Percentiles rank a stretch among this genome's conserved stretches.
phyloP scores from a whole-genome alignment of 53 echinoderm and acorn worm species.

The Antedon mediterranea region DNA sequence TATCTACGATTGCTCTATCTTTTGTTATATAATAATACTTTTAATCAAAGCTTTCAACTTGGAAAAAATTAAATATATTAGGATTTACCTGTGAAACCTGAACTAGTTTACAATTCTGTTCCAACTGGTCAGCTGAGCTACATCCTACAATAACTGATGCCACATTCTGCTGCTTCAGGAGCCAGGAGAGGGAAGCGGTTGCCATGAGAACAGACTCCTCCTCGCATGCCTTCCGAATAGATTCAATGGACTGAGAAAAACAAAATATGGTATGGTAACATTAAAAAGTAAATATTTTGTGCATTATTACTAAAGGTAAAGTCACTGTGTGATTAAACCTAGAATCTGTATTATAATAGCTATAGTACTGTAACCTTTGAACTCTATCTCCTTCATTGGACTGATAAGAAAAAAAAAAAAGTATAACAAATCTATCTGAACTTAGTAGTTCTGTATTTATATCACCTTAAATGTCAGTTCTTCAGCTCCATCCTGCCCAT shows the following conservation, averaged over 20 bases:
- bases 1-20: not conserved
- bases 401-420: too few relatives aligned
- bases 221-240: conserved; percentile 27
- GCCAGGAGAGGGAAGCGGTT: conserved; percentile 33
- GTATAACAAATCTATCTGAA: too few relatives aligned
- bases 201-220: conserved; percentile 35
- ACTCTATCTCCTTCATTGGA: too few relatives aligned
- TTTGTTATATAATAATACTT: too few relatives aligned
- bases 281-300: too few relatives aligned
- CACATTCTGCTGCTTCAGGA: conserved; percentile 31
- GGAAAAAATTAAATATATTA: too few relatives aligned
- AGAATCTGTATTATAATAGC: not conserved
- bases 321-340: too few relatives aligned
- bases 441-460: too few relatives aligned
- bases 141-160: conserved; percentile 43
- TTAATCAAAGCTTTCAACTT: too few relatives aligned
- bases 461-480: conserved; percentile 38
- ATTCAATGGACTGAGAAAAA: conserved; percentile 22
- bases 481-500: conserved; percentile 39
- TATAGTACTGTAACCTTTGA: too few relatives aligned
- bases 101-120: conserved; percentile 39
- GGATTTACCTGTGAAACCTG: conserved; percentile 39
- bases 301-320: not conserved
- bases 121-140: conserved; percentile 34
- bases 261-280: not conserved